These are phyloP conservation scores for Laspeyria flexula DNA, from an alignment of 2,888 invertebrate genomes.

Conservation along the genomic window DNA sequence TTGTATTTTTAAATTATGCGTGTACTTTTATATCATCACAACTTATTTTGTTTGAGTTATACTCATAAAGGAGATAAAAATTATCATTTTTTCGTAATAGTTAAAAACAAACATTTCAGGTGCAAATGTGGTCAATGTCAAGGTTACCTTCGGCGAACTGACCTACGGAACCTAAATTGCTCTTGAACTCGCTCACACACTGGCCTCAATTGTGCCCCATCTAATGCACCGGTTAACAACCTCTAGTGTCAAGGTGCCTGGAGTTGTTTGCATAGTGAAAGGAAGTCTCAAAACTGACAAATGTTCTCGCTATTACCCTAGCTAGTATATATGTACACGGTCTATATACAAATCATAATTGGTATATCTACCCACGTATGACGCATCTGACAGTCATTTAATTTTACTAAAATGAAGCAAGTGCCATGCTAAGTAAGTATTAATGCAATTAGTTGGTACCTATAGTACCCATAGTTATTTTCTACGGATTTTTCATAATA, in stretches of 20 bases:
- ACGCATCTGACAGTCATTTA: neutral
- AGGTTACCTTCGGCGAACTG: conserved; percentile 86
- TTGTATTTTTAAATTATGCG: neutral
- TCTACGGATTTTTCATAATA: too few species aligned
- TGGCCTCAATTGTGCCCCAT: conserved; percentile 85
- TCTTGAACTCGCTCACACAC: conserved; percentile 85
- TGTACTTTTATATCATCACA: conserved; percentile 5
- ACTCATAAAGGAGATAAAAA: conserved; percentile 5
- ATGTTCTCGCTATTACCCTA: conserved; percentile 33
- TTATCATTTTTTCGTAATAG: conserved; percentile 22
- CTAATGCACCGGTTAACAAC: conserved; percentile 86
- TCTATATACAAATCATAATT: too few species aligned
- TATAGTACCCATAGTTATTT: too few species aligned
- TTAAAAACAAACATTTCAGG: conserved; percentile 47
- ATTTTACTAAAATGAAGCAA: too few species aligned
- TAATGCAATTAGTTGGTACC: too few species aligned
- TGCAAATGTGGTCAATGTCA: conserved; percentile 78
- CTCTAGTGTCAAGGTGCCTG: conserved; percentile 84
- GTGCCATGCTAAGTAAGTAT: too few species aligned
- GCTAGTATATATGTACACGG: conserved; percentile 4
- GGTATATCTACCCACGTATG: neutral
- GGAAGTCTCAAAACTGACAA: conserved; percentile 63
- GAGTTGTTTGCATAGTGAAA: conserved; percentile 70
- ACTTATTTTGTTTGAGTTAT: conserved; percentile 10
- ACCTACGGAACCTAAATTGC: conserved; percentile 86